Percentiles rank a stretch among this genome's conserved stretches.
Evolutionary conservation across 2,888 invertebrate genomes (phyloP).

Genomic region (Melanostoma mellinum): DNA sequence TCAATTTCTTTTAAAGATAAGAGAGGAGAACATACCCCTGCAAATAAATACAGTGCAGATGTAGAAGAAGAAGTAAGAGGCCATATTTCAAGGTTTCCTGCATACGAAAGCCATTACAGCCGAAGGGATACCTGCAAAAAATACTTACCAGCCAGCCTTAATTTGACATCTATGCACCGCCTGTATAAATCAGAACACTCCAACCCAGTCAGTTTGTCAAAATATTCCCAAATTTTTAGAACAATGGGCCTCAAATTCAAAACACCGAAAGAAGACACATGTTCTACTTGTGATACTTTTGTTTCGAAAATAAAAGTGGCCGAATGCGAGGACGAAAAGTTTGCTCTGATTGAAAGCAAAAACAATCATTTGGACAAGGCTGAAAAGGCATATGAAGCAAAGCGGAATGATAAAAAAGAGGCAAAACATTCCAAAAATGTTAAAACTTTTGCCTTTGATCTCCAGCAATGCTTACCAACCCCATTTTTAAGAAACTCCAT

Average conservation of each 20-base stretch:
- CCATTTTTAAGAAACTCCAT: no score
- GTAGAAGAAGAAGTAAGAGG: no score
- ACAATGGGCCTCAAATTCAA: no score
- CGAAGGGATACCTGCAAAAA: no score
- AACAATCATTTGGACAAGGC: background rate
- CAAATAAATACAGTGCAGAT: no score
- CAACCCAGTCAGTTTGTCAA: slow-evolving; percentile 4
- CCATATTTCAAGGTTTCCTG: no score
- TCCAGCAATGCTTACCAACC: background rate
- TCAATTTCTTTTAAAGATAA: no score
- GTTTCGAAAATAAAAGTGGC: slow-evolving; percentile 19
- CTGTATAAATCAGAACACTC: background rate
- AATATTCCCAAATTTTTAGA: slow-evolving; percentile 24
- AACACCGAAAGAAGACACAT: slow-evolving; percentile 21
- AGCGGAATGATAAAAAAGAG: slow-evolving; percentile 8
- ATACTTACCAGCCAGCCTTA: background rate
- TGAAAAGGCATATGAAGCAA: background rate
- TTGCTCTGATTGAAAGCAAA: slow-evolving; percentile 15
- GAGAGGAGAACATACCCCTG: no score
- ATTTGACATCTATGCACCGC: background rate
- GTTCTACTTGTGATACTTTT: slow-evolving; percentile 24
- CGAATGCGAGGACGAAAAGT: slow-evolving; percentile 9
- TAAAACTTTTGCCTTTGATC: slow-evolving; percentile 16
- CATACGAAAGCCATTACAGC: no score
- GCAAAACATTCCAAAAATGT: background rate